Base-by-base conservation (phyloP, 2,888 invertebrate species). In the Malthinus flaveolus region DNA sequence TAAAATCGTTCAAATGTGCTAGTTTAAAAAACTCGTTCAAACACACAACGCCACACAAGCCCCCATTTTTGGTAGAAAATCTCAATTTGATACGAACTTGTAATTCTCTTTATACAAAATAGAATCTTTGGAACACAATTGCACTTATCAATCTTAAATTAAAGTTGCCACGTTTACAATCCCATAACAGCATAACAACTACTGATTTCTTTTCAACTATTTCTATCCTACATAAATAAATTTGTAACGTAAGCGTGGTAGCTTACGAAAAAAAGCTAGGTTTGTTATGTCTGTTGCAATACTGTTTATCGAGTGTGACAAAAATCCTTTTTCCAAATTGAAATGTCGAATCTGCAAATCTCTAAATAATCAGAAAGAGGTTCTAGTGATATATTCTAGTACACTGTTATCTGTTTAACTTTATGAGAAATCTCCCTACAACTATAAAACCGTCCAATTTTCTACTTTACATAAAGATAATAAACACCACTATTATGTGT, bases 371-470 rank as follows among this genome's bases (percentile, higher is more conserved):
- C 53, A 45, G 53, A 58, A 49, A 57, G 49, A 34, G 55, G 54
- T 59, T 59, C 54, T 59, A 54, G 59, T 54, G 54, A 59, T 59
- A 59, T 36, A 50, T 49, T 50, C 54, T 59, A 44, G 45, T 58
- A 44, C 32, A 52, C 33, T 50, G 58, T 58, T 53, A 54, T 59
- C 59, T 54, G 50, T 32, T 52, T 54, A 54, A 54, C 54, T 54
- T 59, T 59, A 59, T 47, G 59, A 54, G 46, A 37, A 39, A 32
- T 49, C 49, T 58, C 35, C 31, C 34, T 23, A 23, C 23, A 5
- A n/a, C 49, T 48, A 56, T 50, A 52, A 58, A 58, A 48, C 45
- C 53, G 49, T 48, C 48, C 39, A 23, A 23, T 23, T 23, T 23
- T 23, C 23, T 23, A 23, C 23, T 23, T 23, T 23, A 23, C 23